These are phyloP conservation scores for Platygyra sinensis DNA, from an alignment of 64 coral and sea anemone species.

Conservation along the genomic window DNA sequence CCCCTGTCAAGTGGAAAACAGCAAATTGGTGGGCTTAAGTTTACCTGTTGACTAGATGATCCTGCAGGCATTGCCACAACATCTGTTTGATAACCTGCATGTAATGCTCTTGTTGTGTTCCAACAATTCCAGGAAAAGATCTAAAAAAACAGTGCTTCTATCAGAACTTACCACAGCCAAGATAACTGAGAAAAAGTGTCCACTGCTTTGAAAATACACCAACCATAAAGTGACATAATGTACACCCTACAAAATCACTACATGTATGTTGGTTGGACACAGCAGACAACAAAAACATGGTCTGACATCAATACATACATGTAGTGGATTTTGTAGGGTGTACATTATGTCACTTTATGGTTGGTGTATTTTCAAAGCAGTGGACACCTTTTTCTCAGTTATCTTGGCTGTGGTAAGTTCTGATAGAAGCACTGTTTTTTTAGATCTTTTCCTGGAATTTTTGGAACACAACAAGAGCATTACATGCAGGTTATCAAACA, in stretches of 20 bases:
- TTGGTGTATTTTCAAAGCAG: not conserved
- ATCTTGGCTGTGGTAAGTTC: too few species aligned
- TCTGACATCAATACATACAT: too few species aligned
- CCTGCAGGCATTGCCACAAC: conserved; percentile 92
- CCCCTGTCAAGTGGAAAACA: not conserved
- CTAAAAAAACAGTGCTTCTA: conserved; percentile 26
- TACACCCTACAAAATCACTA: too few species aligned
- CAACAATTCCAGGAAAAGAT: conserved; percentile 97
- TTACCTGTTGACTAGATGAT: conserved; percentile 79
- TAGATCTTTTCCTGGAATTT: conserved; percentile 95
- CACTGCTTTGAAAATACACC: not conserved
- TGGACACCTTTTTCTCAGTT: not conserved
- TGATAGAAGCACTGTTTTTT: not conserved
- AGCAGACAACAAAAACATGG: too few species aligned
- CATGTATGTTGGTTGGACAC: too few species aligned
- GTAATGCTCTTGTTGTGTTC: conserved; percentile 98
- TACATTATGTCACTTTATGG: too few species aligned
- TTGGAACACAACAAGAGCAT: conserved; percentile 99
- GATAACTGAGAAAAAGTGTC: not conserved
- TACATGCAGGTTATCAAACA: conserved; percentile 96
- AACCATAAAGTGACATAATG: too few species aligned
- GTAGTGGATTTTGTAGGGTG: too few species aligned
- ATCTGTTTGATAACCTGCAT: conserved; percentile 96
- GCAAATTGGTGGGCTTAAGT: not conserved
- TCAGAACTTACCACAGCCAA: too few species aligned